Percentiles rank a stretch among this genome's conserved stretches.
Evolutionary conservation across 2,797 vertebrate species (phyloP).

Genomic region (Synaphobranchus kaupii): DNA sequence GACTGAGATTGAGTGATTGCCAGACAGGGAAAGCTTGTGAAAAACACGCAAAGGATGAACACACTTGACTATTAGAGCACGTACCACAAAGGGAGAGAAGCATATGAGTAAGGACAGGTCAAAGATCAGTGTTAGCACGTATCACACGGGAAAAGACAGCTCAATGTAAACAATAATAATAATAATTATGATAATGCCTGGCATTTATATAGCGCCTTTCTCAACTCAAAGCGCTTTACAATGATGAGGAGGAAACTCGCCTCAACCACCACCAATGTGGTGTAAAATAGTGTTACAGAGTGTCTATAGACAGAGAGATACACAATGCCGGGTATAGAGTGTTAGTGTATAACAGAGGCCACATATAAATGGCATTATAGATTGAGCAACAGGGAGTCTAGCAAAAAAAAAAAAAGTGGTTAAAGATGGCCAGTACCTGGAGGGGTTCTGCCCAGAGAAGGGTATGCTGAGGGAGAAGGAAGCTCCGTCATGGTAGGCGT

Average conservation of each 20-base stretch:
- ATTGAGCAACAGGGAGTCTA: background rate
- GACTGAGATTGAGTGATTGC: background rate
- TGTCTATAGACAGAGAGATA: background rate
- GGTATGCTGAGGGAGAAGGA: constrained; percentile 87
- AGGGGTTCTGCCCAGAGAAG: constrained; percentile 70
- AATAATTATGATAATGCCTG: too few relatives aligned
- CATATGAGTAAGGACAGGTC: background rate
- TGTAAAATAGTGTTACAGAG: background rate
- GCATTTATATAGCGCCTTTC: too few relatives aligned
- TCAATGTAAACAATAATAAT: too few relatives aligned
- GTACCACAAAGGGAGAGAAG: background rate
- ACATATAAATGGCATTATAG: background rate
- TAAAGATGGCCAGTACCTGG: constrained; percentile 66
- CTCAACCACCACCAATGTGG: too few relatives aligned
- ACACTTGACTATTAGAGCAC: background rate
- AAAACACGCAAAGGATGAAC: background rate
- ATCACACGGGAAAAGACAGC: background rate
- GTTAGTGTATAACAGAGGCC: background rate
- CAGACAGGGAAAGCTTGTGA: background rate
- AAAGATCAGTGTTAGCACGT: background rate
- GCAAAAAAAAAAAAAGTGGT: too few relatives aligned
- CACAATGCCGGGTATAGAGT: background rate
- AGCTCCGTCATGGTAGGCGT: constrained; percentile 88
- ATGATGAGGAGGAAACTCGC: too few relatives aligned
- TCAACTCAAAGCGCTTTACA: too few relatives aligned